phyloP scores from a whole-genome alignment of 2,797 vertebrate genomes.

The Adrianichthys oophorus region DNA sequence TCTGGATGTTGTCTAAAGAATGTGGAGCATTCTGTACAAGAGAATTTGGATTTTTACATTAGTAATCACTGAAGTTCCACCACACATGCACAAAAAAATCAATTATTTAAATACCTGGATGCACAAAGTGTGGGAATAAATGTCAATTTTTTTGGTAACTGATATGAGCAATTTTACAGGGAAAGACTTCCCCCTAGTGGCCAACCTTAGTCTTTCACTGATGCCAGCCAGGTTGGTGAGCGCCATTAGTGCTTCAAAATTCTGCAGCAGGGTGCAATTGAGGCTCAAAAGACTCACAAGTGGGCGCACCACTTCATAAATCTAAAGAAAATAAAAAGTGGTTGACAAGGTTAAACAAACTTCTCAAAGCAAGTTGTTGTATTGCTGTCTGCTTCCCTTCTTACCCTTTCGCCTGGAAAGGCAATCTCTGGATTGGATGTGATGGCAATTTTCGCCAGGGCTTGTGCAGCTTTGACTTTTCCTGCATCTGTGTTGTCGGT shows the following conservation, averaged over 20 bases:
- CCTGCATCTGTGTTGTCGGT: conserved; percentile 90
- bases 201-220: conserved; percentile 91
- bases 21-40: neutral
- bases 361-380: neutral
- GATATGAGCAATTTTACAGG: conserved; percentile 8
- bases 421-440: conserved; percentile 97
- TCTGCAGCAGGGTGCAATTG: conserved; percentile 88
- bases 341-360: neutral
- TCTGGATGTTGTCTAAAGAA: neutral
- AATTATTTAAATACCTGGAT: neutral
- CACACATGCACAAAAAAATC: neutral
- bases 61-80: too few relatives aligned
- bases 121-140: neutral
- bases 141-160: neutral
- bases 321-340: conserved; percentile 63
- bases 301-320: conserved; percentile 94
- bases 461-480: conserved; percentile 94
- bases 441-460: conserved; percentile 94
- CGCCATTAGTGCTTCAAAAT: conserved; percentile 97
- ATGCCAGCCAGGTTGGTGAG: conserved; percentile 95
- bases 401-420: conserved; percentile 93
- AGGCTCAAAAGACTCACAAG: conserved; percentile 88
- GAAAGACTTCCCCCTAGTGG: conserved; percentile 52
- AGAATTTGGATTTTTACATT: neutral
- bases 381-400: neutral